A percentile compares a stretch with the other conserved stretches of the same genome.
Conservation (phyloP, 2,888 invertebrate species). For the Coleophora flavipennella region DNA sequence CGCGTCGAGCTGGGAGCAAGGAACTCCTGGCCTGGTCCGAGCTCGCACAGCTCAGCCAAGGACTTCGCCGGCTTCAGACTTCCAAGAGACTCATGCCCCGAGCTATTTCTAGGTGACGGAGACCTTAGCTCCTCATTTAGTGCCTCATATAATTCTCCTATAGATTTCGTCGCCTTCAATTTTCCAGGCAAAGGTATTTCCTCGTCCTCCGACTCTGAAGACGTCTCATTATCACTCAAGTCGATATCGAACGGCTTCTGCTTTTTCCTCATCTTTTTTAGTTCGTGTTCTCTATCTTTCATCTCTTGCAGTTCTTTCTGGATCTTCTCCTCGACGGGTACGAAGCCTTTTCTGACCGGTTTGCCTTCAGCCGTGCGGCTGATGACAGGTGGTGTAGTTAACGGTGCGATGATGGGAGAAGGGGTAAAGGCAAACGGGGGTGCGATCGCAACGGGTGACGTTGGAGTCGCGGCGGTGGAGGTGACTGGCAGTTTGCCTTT, state of each 20-base stretch:
- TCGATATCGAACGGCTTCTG: slow-evolving; percentile 76
- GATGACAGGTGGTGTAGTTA: slow-evolving; percentile 46
- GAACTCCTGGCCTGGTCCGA: slow-evolving; percentile 75
- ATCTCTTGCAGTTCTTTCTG: slow-evolving; percentile 89
- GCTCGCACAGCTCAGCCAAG: slow-evolving; percentile 78
- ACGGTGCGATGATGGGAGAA: slow-evolving; percentile 35
- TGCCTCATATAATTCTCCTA: slow-evolving; percentile 78
- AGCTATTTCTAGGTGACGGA: slow-evolving; percentile 60
- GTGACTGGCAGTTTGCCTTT: slow-evolving; percentile 77
- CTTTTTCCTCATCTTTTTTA: slow-evolving; percentile 78
- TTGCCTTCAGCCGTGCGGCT: slow-evolving; percentile 74
- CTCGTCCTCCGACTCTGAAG: slow-evolving; percentile 72
- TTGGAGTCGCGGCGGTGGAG: slow-evolving; percentile 33
- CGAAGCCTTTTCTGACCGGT: slow-evolving; percentile 81
- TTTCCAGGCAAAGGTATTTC: slow-evolving; percentile 74
- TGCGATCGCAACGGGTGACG: slow-evolving; percentile 29
- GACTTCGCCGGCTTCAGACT: slow-evolving; percentile 78
- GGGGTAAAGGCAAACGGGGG: slow-evolving; percentile 46
- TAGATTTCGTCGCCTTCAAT: slow-evolving; percentile 76
- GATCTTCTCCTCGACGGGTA: slow-evolving; percentile 91
- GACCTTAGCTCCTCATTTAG: slow-evolving; percentile 60
- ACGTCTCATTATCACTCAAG: slow-evolving; percentile 72
- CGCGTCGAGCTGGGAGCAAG: slow-evolving; percentile 79
- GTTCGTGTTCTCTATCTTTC: slow-evolving; percentile 84
- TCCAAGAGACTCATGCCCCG: slow-evolving; percentile 56